Percentiles rank a stretch among this genome's conserved stretches.
These are phyloP conservation scores for Dicyrtomina minuta DNA, from an alignment of 2,888 invertebrate species.

Conservation along the genomic window DNA sequence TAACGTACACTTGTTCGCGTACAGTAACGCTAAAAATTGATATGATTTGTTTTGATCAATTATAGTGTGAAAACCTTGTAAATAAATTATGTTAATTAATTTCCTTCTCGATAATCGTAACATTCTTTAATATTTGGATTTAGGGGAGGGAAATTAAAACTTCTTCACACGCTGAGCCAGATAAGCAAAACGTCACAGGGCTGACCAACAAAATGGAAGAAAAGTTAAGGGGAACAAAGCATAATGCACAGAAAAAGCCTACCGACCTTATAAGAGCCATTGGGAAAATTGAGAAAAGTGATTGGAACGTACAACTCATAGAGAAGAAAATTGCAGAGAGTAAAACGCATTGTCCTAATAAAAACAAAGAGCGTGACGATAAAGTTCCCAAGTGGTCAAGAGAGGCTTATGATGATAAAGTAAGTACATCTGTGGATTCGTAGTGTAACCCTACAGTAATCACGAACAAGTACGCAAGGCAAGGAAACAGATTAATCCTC, in stretches of 20 bases:
- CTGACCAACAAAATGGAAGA: conserved; percentile 75
- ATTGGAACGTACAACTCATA: conserved; percentile 89
- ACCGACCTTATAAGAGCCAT: conserved; percentile 83
- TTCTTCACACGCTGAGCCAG: conserved; percentile 37
- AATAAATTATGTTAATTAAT: too few relatives aligned
- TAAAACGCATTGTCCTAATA: conserved; percentile 57
- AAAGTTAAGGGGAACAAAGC: conserved; percentile 66
- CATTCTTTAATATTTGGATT: too few relatives aligned
- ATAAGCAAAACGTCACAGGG: conserved; percentile 61
- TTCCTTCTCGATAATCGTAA: too few relatives aligned
- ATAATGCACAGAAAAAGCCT: conserved; percentile 74
- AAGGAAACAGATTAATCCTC: too few relatives aligned
- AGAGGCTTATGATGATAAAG: conserved; percentile 66
- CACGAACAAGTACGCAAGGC: too few relatives aligned
- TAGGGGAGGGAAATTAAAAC: conserved; percentile 49
- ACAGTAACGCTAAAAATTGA: too few relatives aligned
- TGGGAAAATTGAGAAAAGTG: conserved; percentile 80
- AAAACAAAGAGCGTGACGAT: conserved; percentile 63
- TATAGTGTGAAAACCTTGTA: too few relatives aligned
- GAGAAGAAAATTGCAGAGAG: conserved; percentile 84
- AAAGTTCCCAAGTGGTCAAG: conserved; percentile 90
- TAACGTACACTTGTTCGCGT: too few relatives aligned
- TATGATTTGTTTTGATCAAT: too few relatives aligned
- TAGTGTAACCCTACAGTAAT: not conserved
- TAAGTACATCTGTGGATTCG: conserved; percentile 30